phyloP scores from a whole-genome alignment of 2,888 invertebrate species.

The Callosobruchus maculatus region DNA sequence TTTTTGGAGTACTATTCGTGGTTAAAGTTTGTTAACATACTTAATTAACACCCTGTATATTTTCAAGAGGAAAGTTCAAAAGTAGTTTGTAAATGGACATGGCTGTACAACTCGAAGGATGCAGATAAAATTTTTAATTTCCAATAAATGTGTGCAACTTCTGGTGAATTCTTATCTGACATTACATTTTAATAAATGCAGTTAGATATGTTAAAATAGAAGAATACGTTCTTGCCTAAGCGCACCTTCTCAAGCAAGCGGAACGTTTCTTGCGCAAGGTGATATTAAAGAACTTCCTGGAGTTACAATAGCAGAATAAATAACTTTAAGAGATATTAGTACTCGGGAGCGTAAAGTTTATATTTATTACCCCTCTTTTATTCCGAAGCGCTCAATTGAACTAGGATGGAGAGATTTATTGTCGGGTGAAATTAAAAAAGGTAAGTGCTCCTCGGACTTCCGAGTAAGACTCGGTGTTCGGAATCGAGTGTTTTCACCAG shows the following conservation, averaged over 20 bases:
- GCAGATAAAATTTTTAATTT: too few relatives aligned
- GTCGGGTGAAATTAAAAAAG: neutral
- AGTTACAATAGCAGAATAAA: constrained; percentile 1
- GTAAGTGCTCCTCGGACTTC: neutral
- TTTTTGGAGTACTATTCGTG: too few relatives aligned
- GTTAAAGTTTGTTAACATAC: too few relatives aligned
- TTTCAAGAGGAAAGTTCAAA: too few relatives aligned
- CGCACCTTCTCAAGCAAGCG: neutral
- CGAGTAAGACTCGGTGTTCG: neutral
- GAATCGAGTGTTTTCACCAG: neutral
- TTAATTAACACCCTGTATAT: too few relatives aligned
- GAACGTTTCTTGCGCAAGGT: neutral
- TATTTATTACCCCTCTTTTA: neutral
- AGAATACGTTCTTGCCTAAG: neutral
- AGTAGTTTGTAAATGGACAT: too few relatives aligned
- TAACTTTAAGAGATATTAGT: constrained; percentile 1
- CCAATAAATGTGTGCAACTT: too few relatives aligned
- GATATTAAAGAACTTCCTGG: neutral
- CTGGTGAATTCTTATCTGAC: neutral
- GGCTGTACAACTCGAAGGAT: too few relatives aligned
- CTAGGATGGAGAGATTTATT: neutral
- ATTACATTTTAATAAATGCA: neutral
- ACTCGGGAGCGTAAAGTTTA: neutral
- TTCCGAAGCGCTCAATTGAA: neutral
- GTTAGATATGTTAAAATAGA: neutral